Evolutionary conservation across 2,113 vertebrate species (phyloP).

Genomic region (Chitala chitala): DNA sequence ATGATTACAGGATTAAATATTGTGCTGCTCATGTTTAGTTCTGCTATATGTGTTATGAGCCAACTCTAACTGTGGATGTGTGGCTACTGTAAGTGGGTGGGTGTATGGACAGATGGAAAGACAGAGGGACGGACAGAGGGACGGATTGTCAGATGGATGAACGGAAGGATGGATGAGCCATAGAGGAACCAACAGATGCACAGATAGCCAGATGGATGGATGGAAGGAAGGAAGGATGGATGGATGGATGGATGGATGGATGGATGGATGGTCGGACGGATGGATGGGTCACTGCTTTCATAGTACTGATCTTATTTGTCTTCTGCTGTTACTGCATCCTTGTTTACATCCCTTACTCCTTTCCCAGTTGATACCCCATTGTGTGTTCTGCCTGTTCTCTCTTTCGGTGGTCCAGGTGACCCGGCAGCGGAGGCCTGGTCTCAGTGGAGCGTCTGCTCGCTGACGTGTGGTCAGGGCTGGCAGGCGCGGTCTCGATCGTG

Average conservation of each 20-base stretch:
- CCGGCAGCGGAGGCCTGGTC: slow-evolving; percentile 96
- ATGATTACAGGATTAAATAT: too few relatives aligned
- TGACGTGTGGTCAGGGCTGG: slow-evolving; percentile 92
- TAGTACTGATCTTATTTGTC: neutral
- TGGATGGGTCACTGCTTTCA: neutral
- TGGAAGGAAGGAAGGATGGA: neutral
- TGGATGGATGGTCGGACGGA: neutral
- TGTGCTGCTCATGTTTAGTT: too few relatives aligned
- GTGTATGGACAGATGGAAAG: too few relatives aligned
- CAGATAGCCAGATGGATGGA: too few relatives aligned
- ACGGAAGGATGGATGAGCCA: too few relatives aligned
- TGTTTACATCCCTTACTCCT: neutral
- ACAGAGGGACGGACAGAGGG: too few relatives aligned
- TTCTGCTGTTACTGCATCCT: neutral
- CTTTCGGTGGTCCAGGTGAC: slow-evolving; percentile 68
- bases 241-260: neutral
- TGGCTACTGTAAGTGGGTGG: too few relatives aligned
- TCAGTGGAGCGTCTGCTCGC: slow-evolving; percentile 94
- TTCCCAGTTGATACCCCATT: neutral
- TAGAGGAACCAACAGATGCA: too few relatives aligned
- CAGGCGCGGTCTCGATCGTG: slow-evolving; percentile 95
- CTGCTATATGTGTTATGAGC: too few relatives aligned
- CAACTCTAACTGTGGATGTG: too few relatives aligned
- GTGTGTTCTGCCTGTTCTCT: neutral
- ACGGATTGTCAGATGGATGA: too few relatives aligned